Evolutionary conservation across 2,113 vertebrate genomes (phyloP), one percentile per base, ranked within the genome.

Genomic region (Colaptes auratus): DNA sequence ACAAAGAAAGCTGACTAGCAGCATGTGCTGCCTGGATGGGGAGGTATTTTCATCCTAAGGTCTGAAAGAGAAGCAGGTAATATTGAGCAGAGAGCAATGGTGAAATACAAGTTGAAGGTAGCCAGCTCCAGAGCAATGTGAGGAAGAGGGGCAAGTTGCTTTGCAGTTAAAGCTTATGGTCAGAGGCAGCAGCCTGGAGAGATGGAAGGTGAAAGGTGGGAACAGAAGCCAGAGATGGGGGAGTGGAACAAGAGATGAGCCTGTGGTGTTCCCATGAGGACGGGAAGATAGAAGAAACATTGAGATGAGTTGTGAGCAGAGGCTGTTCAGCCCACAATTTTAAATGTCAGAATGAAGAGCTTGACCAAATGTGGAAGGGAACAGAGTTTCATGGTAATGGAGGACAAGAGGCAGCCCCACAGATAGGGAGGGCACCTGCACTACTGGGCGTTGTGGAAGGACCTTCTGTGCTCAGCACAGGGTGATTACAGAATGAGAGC

Each of bases 151-250:
- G 12, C 21, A 30, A 16, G 11, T 18, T 70, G 14, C 16, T 64
- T 0, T 0, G 25, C 0, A 3, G 28, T 27, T 50, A 70, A 35
- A n/a, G 6, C 3, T 73, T 4, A 0, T 2, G 1, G 33, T 73
- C 71, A 44, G 28, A 74, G 58, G 33, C 53, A 91, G 44, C 42
- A 80, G 48, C 33, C 5, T 18, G 20, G 56, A 71, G 69, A 28
- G 23, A 19, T 44, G 72, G 64, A 64, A 53, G 58, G 48, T 1
- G 17, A 31, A 39, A 92, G 23, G 9, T 0, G 4, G 39, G 35
- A 78, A 35, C 3, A 2, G 50, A 67, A 95, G 65, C 13, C 13
- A 30, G 70, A 52, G 48, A 8, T 9, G 14, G 24, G 14, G 64
- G 31, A 63, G 5, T 6, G 20, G 35, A 39, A 76, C 65, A 70